A percentile compares a stretch with the other conserved stretches of the same genome.
Conservation (phyloP, 2,888 invertebrate species). For the Tromatobia lineatoria region DNA sequence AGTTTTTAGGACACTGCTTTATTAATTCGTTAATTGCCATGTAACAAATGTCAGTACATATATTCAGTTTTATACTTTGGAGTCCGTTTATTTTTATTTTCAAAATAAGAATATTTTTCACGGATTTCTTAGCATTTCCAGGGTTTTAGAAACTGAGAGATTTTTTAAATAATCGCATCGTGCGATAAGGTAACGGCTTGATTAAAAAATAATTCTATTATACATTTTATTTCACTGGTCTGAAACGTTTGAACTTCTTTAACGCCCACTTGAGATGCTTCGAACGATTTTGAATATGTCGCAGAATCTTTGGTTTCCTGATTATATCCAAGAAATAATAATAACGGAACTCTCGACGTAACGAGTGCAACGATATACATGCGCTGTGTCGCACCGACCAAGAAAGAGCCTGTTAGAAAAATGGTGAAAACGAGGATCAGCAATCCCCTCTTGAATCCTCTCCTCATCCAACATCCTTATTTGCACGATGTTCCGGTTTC, state of each 20-base stretch:
- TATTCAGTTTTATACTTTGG: too few relatives aligned
- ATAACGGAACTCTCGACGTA: slow-evolving; percentile 27
- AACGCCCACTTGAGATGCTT: neutral
- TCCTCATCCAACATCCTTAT: slow-evolving; percentile 58
- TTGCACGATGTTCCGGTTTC: slow-evolving; percentile 71
- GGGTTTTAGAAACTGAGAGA: too few relatives aligned
- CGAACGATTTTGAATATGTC: neutral
- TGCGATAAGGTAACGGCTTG: too few relatives aligned
- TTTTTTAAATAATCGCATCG: too few relatives aligned
- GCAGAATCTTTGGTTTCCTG: neutral
- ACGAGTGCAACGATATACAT: slow-evolving; percentile 18
- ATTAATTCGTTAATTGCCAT: too few relatives aligned
- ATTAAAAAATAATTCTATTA: neutral
- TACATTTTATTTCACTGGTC: neutral
- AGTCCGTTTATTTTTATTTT: too few relatives aligned
- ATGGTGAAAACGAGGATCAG: slow-evolving; percentile 43
- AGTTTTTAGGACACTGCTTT: too few relatives aligned
- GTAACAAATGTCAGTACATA: too few relatives aligned
- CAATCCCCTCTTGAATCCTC: neutral
- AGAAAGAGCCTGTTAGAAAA: slow-evolving; percentile 16
- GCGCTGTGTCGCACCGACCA: neutral
- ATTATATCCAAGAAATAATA: slow-evolving; percentile 44
- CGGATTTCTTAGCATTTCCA: too few relatives aligned
- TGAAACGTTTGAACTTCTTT: neutral
- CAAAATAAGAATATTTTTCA: too few relatives aligned